A percentile compares a stretch with the other conserved stretches of the same genome.
These are phyloP conservation scores for Latheticus oryzae DNA, from an alignment of 2,888 invertebrate genomes.

Conservation along the genomic window DNA sequence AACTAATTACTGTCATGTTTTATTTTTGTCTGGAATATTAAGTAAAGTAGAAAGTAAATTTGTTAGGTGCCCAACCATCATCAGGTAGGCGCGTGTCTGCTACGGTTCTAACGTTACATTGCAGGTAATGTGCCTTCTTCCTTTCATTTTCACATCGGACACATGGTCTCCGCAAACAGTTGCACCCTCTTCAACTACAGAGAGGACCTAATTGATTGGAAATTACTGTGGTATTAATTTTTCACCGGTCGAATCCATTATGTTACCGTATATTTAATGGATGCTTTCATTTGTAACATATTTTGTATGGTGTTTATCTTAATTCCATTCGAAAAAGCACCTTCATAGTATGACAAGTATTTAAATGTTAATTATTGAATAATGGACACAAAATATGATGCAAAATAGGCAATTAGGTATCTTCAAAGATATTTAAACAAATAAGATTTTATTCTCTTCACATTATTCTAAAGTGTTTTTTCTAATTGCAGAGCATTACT, in stretches of 20 bases:
- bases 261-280: conserved; percentile 28
- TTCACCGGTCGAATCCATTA: conserved; percentile 32
- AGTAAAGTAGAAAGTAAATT: conserved; percentile 42
- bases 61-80: conserved; percentile 44
- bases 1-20: conserved; percentile 35
- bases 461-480: no score
- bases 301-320: no score
- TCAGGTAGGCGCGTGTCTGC: conserved; percentile 49
- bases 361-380: no score
- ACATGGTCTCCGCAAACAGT: conserved; percentile 51
- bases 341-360: no score
- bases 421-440: no score
- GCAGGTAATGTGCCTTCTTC: conserved; percentile 41
- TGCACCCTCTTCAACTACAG: conserved; percentile 43
- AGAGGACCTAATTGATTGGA: conserved; percentile 51
- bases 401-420: no score
- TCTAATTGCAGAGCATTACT: no score
- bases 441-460: no score
- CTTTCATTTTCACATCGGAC: conserved; percentile 43
- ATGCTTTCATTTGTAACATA: conserved; percentile 9
- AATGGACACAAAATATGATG: no score
- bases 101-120: conserved; percentile 44
- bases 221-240: conserved; percentile 49
- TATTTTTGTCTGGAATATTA: conserved; percentile 37
- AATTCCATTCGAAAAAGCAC: no score